These are phyloP conservation scores for Tribolium freemani DNA, from an alignment of 2,888 invertebrate genomes.

Conservation along the genomic window DNA sequence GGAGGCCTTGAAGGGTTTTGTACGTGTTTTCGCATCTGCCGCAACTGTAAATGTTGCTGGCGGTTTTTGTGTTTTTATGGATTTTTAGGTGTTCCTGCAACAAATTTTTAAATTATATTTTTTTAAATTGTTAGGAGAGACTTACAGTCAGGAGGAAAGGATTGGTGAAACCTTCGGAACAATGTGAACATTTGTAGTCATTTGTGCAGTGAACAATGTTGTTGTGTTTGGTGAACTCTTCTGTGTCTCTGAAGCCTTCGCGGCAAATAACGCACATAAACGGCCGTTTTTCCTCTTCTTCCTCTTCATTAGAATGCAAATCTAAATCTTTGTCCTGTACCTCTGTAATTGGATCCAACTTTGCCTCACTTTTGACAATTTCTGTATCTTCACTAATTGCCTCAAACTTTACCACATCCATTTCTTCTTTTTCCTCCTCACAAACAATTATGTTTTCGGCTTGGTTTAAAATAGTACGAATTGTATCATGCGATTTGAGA, in stretches of 20 bases:
- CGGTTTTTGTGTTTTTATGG: neutral
- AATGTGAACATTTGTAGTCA: slow-evolving; percentile 16
- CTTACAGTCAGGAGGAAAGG: slow-evolving; percentile 15
- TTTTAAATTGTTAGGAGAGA: neutral
- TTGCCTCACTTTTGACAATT: neutral
- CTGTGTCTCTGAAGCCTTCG: neutral
- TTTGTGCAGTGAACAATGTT: neutral
- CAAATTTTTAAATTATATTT: neutral
- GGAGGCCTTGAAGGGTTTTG: slow-evolving; percentile 3
- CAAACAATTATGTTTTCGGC: neutral
- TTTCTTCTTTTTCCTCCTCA: neutral
- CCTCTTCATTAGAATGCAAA: too few species aligned
- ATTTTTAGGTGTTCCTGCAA: slow-evolving; percentile 2
- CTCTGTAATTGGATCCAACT: too few species aligned
- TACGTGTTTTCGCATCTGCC: slow-evolving; percentile 14
- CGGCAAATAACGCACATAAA: slow-evolving; percentile 12
- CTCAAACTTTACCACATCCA: too few species aligned
- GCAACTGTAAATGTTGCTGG: neutral
- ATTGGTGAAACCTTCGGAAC: slow-evolving; percentile 5
- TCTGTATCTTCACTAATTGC: neutral
- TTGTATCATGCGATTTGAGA: slow-evolving; percentile 1
- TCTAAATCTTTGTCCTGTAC: neutral
- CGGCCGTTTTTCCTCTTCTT: too few species aligned
- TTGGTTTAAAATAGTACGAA: neutral
- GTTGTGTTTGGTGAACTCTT: neutral